Base-by-base conservation (phyloP, 2,797 vertebrate genomes). In the Coccyzus lansbergi region DNA sequence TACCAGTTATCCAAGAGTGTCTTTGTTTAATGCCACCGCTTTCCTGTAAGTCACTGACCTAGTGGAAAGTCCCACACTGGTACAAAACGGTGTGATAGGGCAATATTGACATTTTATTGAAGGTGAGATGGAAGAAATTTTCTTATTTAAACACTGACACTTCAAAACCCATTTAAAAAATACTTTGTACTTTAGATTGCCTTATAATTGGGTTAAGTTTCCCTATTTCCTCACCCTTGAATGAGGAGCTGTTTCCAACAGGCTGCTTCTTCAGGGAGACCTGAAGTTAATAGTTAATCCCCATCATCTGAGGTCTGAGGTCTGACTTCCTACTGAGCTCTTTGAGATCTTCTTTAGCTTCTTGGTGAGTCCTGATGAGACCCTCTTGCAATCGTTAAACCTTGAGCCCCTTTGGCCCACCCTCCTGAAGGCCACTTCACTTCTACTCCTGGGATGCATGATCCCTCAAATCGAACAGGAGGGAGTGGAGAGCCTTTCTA, bases 371-470 rank as follows among this genome's bases (percentile, higher is more conserved):
- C 16, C 25, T 74, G 59, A 40, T 72, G 42, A 11, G 26, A 4
- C 26, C 24, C 17, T 51, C 10, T n/a, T 14, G 70, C 1, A 0
- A 0, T 67, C 26, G 31, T 2, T 26, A 52, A 65, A 62, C 16
- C 20, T 51, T 36, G 36, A 60, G 14, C 21, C 34, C n/a, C 26
- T 69, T 75, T 46, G 33, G 12, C 26, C 13, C 29, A 40, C 15
- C 6, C 17, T 65, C 13, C 44, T 56, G 36, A 90, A 86, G 28
- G 20, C 25, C 13, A 2, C 12, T 83, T 58, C 36, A 10, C 28
- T 69, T 80, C 69, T 60, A 1, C 17, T 68, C 6, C 15, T 62
- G 28, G 31, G 7, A 10, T n/a, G 2, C 15, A 4, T 52, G 10
- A 9, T 77, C 14, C 33, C 26, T 85, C 0, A 0, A 8, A 62